These are phyloP conservation scores for Mimas tiliae DNA, from an alignment of 2,888 invertebrate species.

Conservation along the genomic window DNA sequence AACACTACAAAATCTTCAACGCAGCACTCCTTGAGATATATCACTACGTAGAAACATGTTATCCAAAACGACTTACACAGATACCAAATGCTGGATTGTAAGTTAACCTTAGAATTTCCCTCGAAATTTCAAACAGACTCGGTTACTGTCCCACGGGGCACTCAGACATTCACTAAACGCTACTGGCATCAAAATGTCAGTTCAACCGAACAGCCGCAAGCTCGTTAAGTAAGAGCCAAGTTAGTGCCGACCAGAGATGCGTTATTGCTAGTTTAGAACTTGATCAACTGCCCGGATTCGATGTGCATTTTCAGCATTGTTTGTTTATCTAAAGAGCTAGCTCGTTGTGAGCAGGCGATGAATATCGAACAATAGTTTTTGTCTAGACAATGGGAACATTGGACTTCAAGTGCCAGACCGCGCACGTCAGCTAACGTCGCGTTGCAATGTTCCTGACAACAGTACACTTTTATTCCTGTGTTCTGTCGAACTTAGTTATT, in stretches of 20 bases:
- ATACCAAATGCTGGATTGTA: not conserved
- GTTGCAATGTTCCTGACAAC: slow-evolving; percentile 9
- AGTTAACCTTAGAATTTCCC: slow-evolving; percentile 30
- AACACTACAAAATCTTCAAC: not conserved
- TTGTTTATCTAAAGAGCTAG: not conserved
- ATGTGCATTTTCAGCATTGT: slow-evolving; percentile 37
- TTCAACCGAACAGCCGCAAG: slow-evolving; percentile 48
- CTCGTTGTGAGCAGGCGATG: slow-evolving; percentile 33
- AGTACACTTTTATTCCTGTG: too few species aligned
- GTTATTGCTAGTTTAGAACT: slow-evolving; percentile 31
- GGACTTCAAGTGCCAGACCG: slow-evolving; percentile 32
- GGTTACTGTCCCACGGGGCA: slow-evolving; percentile 36
- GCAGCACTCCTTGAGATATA: not conserved
- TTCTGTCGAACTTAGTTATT: not conserved
- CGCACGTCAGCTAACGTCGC: slow-evolving; percentile 33
- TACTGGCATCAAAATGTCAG: slow-evolving; percentile 55
- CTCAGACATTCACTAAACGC: slow-evolving; percentile 38
- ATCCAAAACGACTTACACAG: slow-evolving; percentile 3
- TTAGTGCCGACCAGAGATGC: slow-evolving; percentile 41
- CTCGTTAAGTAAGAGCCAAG: slow-evolving; percentile 44
- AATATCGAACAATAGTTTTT: slow-evolving; percentile 33
- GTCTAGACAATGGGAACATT: slow-evolving; percentile 33
- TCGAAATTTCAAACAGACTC: slow-evolving; percentile 31
- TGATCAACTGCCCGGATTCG: slow-evolving; percentile 29
- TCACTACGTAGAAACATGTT: not conserved